Percentiles rank a stretch among this genome's conserved stretches.
These are phyloP conservation scores for Criorhina ranunculi DNA, from an alignment of 2,888 invertebrate genomes.

Conservation along the genomic window DNA sequence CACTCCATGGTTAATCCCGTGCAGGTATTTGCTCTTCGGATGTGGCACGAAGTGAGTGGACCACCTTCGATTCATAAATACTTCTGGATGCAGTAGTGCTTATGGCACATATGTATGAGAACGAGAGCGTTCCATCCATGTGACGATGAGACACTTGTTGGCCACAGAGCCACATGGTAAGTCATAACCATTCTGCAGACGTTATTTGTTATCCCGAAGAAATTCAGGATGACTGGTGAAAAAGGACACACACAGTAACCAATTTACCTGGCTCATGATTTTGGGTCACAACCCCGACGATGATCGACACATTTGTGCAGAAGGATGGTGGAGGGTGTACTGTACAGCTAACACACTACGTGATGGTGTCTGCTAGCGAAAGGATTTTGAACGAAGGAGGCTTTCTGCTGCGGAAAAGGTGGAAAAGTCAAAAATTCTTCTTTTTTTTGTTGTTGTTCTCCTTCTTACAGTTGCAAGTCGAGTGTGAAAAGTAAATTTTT, in stretches of 20 bases:
- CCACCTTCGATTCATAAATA: constrained; percentile 67
- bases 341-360: constrained; percentile 54
- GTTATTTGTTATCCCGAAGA: constrained; percentile 64
- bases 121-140: constrained; percentile 31
- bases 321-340: background rate
- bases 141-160: constrained; percentile 68
- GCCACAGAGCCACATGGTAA: constrained; percentile 65
- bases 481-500: constrained; percentile 67
- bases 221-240: constrained; percentile 51
- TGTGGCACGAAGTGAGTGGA: constrained; percentile 33
- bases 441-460: constrained; percentile 21
- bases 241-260: constrained; percentile 50
- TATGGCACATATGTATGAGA: constrained; percentile 65
- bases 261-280: constrained; percentile 68
- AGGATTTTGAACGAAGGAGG: constrained; percentile 56
- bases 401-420: constrained; percentile 51
- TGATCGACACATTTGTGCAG: constrained; percentile 71
- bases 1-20: constrained; percentile 73
- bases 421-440: constrained; percentile 65
- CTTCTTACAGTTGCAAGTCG: constrained; percentile 51
- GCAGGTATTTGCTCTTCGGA: constrained; percentile 75
- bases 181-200: constrained; percentile 49
- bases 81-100: constrained; percentile 74
- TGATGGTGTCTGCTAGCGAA: constrained; percentile 55
- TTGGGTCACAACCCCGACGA: constrained; percentile 61